Evolutionary conservation across 2,888 invertebrate genomes (phyloP).

Genomic region (Norana najaformis): DNA sequence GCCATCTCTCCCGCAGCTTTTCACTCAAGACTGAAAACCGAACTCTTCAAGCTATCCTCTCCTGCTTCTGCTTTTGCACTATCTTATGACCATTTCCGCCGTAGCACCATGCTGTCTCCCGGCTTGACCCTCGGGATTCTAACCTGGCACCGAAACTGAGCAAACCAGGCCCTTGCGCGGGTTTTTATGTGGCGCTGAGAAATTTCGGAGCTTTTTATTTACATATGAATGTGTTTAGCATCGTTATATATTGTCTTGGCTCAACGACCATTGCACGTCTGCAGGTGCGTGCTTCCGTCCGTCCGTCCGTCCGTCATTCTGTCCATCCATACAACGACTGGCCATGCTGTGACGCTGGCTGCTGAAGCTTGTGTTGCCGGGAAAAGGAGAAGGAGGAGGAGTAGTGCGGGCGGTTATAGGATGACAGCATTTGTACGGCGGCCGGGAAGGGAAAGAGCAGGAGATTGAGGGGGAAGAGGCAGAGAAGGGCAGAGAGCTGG

Average conservation of each 20-base stretch:
- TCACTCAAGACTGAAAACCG: too few species aligned
- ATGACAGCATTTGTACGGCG: background rate
- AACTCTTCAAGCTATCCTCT: too few species aligned
- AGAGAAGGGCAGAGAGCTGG: too few species aligned
- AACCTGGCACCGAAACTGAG: too few species aligned
- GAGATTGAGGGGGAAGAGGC: background rate
- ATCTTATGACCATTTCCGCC: too few species aligned
- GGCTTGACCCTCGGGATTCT: too few species aligned
- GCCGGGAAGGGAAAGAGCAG: background rate
- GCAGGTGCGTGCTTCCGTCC: background rate
- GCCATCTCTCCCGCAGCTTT: too few species aligned
- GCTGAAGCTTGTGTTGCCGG: background rate
- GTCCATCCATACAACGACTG: background rate
- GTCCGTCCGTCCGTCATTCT: background rate
- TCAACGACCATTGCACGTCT: background rate
- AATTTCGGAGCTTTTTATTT: too few species aligned
- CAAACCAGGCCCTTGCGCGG: too few species aligned
- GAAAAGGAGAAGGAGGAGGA: background rate
- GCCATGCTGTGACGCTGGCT: background rate
- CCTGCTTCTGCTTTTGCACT: too few species aligned
- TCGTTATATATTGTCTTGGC: slow-evolving; percentile 3
- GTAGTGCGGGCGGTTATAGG: background rate
- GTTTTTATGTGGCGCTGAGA: too few species aligned
- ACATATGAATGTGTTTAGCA: background rate
- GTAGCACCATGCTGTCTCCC: too few species aligned